These are phyloP conservation scores for Margarornis squamiger DNA, from an alignment of 2,797 vertebrate species.

Conservation along the genomic window DNA sequence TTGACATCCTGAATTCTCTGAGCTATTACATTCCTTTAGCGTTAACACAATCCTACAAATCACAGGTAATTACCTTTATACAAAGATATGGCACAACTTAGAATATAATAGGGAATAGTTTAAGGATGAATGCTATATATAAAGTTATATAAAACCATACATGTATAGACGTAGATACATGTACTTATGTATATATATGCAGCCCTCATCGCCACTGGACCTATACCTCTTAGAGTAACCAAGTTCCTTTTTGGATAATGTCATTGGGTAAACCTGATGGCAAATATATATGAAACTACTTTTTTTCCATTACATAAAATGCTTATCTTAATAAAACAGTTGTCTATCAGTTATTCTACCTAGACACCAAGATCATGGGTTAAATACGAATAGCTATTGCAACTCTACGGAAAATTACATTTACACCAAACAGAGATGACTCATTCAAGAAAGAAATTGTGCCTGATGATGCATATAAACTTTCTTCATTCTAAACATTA, in stretches of 20 bases:
- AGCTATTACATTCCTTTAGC: not conserved
- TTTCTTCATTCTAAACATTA: not conserved
- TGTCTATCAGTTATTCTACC: not conserved
- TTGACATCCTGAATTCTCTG: constrained; percentile 8
- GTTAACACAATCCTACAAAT: not conserved
- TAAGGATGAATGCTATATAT: not conserved
- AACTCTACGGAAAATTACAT: not conserved
- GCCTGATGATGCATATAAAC: constrained; percentile 35
- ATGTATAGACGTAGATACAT: not conserved
- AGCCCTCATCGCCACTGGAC: not conserved
- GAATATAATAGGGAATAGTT: not conserved
- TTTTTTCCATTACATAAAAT: not conserved
- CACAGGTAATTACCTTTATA: not conserved
- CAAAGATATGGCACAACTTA: not conserved
- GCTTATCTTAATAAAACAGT: not conserved
- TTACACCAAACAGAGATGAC: not conserved
- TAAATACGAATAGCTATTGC: not conserved
- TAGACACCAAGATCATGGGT: not conserved
- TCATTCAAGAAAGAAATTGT: constrained; percentile 11
- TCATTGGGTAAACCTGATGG: not conserved
- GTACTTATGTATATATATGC: not conserved
- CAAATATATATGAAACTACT: not conserved
- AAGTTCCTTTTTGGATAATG: not conserved
- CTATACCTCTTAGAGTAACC: not conserved
- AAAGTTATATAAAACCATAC: not conserved